A percentile compares a stretch with the other conserved stretches of the same genome.
Evolutionary conservation across 2,888 invertebrate genomes (phyloP).

Genomic region (Heliconius erato): DNA sequence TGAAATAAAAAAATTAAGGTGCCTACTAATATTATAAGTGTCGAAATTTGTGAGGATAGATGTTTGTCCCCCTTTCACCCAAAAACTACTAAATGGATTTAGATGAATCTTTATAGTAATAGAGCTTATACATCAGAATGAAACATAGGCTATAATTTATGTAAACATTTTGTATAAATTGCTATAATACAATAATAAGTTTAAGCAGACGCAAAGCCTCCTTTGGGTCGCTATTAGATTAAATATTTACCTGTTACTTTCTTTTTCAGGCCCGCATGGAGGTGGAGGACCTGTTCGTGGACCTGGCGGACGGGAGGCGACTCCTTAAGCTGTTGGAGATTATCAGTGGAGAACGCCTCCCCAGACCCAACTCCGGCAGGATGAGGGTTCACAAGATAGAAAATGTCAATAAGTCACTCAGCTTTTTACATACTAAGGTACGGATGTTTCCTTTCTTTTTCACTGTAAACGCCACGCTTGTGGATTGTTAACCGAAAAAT

Average conservation of each 20-base stretch:
- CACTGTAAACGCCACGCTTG: background rate
- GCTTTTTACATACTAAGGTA: slow-evolving; percentile 97
- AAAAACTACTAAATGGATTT: too few species aligned
- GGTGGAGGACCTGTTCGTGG: slow-evolving; percentile 98
- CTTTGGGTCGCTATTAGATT: background rate
- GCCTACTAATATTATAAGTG: too few species aligned
- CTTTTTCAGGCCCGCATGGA: slow-evolving; percentile 95
- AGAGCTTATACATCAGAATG: too few species aligned
- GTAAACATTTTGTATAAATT: too few species aligned
- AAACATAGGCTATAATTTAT: too few species aligned
- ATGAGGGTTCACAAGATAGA: slow-evolving; percentile 99
- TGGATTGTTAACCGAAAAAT: too few species aligned
- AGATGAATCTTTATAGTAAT: too few species aligned
- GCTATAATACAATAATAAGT: too few species aligned
- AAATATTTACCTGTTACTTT: background rate
- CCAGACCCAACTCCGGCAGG: slow-evolving; percentile 97
- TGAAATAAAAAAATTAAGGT: too few species aligned
- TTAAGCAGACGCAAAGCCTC: too few species aligned
- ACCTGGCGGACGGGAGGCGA: slow-evolving; percentile 97
- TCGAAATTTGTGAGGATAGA: too few species aligned
- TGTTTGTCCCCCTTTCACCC: too few species aligned
- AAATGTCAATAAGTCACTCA: slow-evolving; percentile 98
- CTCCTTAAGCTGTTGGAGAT: slow-evolving; percentile 94
- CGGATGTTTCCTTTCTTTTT: slow-evolving; percentile 23
- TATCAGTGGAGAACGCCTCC: slow-evolving; percentile 98